Conservation (phyloP, 2,888 invertebrate genomes). For the Cataglyphis rosenhaueri region DNA sequence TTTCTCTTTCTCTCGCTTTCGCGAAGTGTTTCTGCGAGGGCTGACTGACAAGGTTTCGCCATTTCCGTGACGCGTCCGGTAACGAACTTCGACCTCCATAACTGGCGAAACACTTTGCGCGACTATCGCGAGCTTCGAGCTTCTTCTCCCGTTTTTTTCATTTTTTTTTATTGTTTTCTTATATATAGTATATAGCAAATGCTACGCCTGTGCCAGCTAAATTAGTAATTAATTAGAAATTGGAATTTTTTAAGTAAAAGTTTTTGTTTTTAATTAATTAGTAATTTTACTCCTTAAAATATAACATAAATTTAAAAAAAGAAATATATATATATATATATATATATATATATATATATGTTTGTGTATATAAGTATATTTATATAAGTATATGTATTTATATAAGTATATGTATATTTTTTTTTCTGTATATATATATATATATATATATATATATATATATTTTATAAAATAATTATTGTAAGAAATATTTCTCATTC, state of each 20-base stretch:
- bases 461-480: too few relatives aligned
- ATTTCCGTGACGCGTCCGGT: slow-evolving; percentile 76
- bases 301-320: background rate
- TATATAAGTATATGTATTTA: too few relatives aligned
- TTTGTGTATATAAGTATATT: too few relatives aligned
- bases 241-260: background rate
- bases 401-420: too few relatives aligned
- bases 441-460: too few relatives aligned
- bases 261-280: too few relatives aligned
- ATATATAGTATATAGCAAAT: background rate
- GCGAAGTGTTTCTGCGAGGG: slow-evolving; percentile 69
- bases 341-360: too few relatives aligned
- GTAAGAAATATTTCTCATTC: background rate
- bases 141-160: slow-evolving; percentile 31
- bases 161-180: slow-evolving; percentile 64
- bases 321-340: too few relatives aligned
- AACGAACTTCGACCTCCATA: slow-evolving; percentile 75
- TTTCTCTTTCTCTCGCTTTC: slow-evolving; percentile 5
- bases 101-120: slow-evolving; percentile 72
- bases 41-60: slow-evolving; percentile 77
- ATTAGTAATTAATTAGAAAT: background rate
- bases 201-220: background rate
- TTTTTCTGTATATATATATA: too few relatives aligned
- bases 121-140: slow-evolving; percentile 56
- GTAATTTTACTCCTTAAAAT: background rate